Base-by-base conservation (phyloP, 2,888 invertebrate genomes). In the Elmis aenea region DNA sequence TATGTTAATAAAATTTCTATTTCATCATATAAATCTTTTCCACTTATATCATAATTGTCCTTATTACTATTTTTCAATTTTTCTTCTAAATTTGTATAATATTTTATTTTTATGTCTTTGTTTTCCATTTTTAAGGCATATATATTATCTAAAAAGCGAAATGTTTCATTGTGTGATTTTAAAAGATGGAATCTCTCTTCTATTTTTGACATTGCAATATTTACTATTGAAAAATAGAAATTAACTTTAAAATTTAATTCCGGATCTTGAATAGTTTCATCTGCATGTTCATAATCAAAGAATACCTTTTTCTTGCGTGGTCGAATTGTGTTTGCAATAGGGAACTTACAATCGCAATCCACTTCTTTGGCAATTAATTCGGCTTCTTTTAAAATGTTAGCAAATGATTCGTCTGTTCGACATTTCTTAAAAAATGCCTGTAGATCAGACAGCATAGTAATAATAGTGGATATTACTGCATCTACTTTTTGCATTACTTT, bases 361-460 rank as follows among this genome's bases (percentile, higher is more conserved):
- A 46, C 34, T 37, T 41, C 15, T 11, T 34, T 34, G 21, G 43
- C 46, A 21, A 48, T 21, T 33, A 45, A 32, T 31, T 32, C 26
- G 39, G 45, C 43, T 51, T 43, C 40, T 42, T 31, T 23, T 42
- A 47, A 38, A 25, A 44, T 10, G 14, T 12, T 43, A 40, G 46
- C 36, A 43, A 51, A 50, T 32, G 43, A 33, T 43, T 52, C 41
- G 45, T 34, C 44, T 35, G 42, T 44, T 33, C 42, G 41, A 46
- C 47, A 31, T 28, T 47, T 21, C 42, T 22, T 37, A 34, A 42
- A 35, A 11, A 16, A 29, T n/a, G 16, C 20, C 42, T 38, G 28
- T 32, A 29, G 8, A 45, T 20, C 11, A 11, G 18, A 8, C 12
- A 29, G 12, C 12, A 18, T 29, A 20, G 18, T n/a, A 5, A 29